Evolutionary conservation across 2,888 invertebrate species (phyloP), one percentile per base, ranked within the genome.

Genomic region (Conchocele bisecta): DNA sequence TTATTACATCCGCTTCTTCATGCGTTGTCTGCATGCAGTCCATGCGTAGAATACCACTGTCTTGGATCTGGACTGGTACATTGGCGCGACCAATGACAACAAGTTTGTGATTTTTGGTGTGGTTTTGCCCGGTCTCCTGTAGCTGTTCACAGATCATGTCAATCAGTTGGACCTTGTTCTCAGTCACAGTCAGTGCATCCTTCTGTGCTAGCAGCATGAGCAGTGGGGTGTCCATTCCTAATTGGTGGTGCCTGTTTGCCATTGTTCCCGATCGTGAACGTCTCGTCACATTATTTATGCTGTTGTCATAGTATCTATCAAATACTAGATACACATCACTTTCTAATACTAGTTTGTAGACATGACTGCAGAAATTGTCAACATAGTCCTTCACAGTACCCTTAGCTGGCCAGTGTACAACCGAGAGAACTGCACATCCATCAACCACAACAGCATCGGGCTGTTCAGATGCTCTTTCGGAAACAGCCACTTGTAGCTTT

Each of bases 1-100:
- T 77, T 13, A 67, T 77, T 42, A 65, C 59, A 48, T 77, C 75
- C 24, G 75, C 74, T 50, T 76, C 69, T 50, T 76, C 74, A 20
- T 77, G 75, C n/a, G 31, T 71, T 48, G 75, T 77, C 26, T 26
- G 42, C 17, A 77, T 24, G n/a, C n/a, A n/a, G 58, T 77, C 71
- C 5, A 29, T 46, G 31, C 67, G 29, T 5, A 50, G 17, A 13
- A 20, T 20, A n/a, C 13, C 28, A n/a, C 71, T 67, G 35, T 41
- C 6, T 3, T 29, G 6, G 3, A 35, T 17, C 15, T 53, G 35
- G 3, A 5, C 6, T 11, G 35, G 33, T 6, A 17, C 20, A 7
- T 35, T 3, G 17, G 7, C 3, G 15, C 35, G 24, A 17, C 53
- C 35, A 6, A 22, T 53, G 3, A 53, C 20, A 4, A 33, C 4